Percentiles rank a stretch among this genome's conserved stretches.
These are phyloP conservation scores for Coptodon bakossiorum DNA, from an alignment of 2,113 vertebrate species.

Conservation along the genomic window DNA sequence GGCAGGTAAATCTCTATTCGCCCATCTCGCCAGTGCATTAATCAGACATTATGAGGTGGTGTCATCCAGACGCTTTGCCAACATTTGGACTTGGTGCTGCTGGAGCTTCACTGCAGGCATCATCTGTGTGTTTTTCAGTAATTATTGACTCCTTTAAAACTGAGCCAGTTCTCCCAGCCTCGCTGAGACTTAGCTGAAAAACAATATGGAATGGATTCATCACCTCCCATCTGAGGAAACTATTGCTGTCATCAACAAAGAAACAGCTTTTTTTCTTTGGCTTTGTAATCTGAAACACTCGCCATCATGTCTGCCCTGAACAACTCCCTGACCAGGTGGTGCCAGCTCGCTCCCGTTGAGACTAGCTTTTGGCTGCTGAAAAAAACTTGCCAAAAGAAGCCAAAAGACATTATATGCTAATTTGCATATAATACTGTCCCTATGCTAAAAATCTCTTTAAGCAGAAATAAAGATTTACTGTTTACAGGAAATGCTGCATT, in stretches of 20 bases:
- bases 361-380: background rate
- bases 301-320: background rate
- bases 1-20: background rate
- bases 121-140: slow-evolving; percentile 2
- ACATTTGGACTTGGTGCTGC: background rate
- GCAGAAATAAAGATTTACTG: background rate
- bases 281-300: background rate
- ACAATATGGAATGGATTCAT: slow-evolving; percentile 16
- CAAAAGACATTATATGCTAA: slow-evolving; percentile 16
- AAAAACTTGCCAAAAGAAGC: background rate
- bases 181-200: background rate
- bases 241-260: slow-evolving; percentile 11
- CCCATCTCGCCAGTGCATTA: background rate
- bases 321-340: slow-evolving; percentile 4
- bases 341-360: background rate
- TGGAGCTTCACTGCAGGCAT: background rate
- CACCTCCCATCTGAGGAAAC: background rate
- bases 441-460: background rate
- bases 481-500: background rate
- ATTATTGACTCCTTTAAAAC: slow-evolving; percentile 11
- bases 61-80: background rate
- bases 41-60: slow-evolving; percentile 8
- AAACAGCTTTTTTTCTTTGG: slow-evolving; percentile 14
- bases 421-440: slow-evolving; percentile 11
- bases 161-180: background rate